Percentiles rank a stretch among this genome's conserved stretches.
These are phyloP conservation scores for Drosophila subobscura DNA, from an alignment of 1,140 invertebrate species.

Conservation along the genomic window DNA sequence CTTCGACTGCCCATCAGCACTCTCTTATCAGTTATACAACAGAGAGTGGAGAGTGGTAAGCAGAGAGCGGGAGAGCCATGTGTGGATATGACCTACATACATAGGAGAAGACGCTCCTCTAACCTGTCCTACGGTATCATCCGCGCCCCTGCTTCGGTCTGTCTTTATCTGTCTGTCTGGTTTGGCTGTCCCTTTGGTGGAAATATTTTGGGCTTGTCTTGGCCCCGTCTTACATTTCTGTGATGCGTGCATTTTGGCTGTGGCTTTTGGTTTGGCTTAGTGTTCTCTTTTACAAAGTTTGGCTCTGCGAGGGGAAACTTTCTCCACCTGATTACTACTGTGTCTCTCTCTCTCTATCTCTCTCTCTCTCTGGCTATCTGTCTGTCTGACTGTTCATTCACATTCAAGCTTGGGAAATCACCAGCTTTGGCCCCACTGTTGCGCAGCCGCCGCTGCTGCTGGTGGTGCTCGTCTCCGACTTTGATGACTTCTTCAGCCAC, in stretches of 20 bases:
- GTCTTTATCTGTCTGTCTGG: background rate
- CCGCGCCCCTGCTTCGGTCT: slow-evolving; percentile 2
- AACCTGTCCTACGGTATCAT: slow-evolving; percentile 50
- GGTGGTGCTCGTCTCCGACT: slow-evolving; percentile 10
- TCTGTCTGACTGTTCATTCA: slow-evolving; percentile 5
- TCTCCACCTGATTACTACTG: slow-evolving; percentile 52
- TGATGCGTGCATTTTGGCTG: slow-evolving; percentile 47
- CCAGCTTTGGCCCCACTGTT: slow-evolving; percentile 24
- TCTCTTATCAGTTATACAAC: slow-evolving; percentile 75
- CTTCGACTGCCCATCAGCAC: slow-evolving; percentile 15
- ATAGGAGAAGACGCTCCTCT: slow-evolving; percentile 37
- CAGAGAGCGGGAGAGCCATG: slow-evolving; percentile 11
- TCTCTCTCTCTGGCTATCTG: slow-evolving; percentile 15
- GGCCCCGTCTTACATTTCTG: slow-evolving; percentile 44
- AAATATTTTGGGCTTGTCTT: slow-evolving; percentile 39
- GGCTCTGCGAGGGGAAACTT: slow-evolving; percentile 62
- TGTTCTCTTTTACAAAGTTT: slow-evolving; percentile 66
- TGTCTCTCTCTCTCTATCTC: slow-evolving; percentile 21
- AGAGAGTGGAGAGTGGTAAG: background rate
- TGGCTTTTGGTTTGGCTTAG: slow-evolving; percentile 27
- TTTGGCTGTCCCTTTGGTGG: background rate
- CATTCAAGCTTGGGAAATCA: slow-evolving; percentile 44
- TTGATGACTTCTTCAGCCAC: slow-evolving; percentile 33
- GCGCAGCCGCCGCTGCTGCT: slow-evolving; percentile 14
- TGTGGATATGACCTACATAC: slow-evolving; percentile 54